Evolutionary conservation across 1,140 invertebrate genomes (phyloP), one percentile per base, ranked within the genome.

Genomic region (Macrosteles quadrilineatus): DNA sequence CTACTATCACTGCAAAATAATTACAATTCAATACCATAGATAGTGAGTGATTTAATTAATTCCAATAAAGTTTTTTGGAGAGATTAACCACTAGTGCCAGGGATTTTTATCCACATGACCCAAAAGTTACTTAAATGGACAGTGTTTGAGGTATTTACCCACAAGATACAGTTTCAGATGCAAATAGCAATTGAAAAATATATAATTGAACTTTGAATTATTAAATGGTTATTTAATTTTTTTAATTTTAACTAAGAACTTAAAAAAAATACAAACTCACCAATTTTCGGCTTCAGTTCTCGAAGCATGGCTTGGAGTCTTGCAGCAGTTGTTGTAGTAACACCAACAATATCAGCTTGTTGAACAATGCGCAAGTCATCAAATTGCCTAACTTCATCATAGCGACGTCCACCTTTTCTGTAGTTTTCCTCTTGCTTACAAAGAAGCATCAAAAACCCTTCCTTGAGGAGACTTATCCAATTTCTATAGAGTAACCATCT

Each of bases 321-420:
- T 3, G 91, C 91, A 0, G 91, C 91, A 55, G 87, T 88, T 12
- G 89, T 90, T 1, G 91, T 94, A 0, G 92, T 94, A 84, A 93
- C 88, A 11, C 90, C 92, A 32, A 94, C 77, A 17, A 92, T 80
- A 68, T 82, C 75, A 32, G 74, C 72, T 12, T 71, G 40, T 14
- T 59, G 63, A 30, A 75, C 66, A 29, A 70, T 47, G 21, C 57
- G 25, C 14, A 71, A 69, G 59, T 72, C 43, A 23, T 73, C n/a
- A 27, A 69, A 32, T 31, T 72, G 66, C 36, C 64, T 66, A 21
- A 50, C 50, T 30, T 73, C 72, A 43, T 67, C 47, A n/a, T 69
- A 62, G 17, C 62, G 25, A 25, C 45, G 31, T 30, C 31, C 36
- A n/a, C 29, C 29, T 21, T 66, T 59, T 43, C 63, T 27, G 40